Conservation (phyloP, 1,140 invertebrate species). For the Anastrepha ludens region DNA sequence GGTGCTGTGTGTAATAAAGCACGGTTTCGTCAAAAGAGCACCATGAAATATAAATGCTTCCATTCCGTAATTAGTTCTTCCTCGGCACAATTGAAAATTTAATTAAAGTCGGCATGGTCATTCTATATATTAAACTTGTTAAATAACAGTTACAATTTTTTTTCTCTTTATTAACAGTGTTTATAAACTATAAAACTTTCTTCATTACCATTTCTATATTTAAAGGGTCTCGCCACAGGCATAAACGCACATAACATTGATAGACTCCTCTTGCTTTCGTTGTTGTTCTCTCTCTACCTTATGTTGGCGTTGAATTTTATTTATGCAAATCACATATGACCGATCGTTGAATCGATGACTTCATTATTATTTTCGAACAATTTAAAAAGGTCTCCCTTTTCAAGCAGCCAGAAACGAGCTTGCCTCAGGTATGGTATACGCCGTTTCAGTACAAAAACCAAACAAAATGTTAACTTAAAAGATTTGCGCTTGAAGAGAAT, state of each 20-base stretch:
- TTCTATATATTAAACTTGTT: too few relatives aligned
- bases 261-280: background rate
- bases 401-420: background rate
- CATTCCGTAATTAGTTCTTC: too few relatives aligned
- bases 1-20: too few relatives aligned
- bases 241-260: background rate
- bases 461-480: background rate
- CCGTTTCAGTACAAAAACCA: background rate
- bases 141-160: too few relatives aligned
- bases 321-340: constrained; percentile 53
- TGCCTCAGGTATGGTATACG: background rate
- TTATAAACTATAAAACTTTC: too few relatives aligned
- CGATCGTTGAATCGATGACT: constrained; percentile 55
- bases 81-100: too few relatives aligned
- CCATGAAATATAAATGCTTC: too few relatives aligned
- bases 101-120: too few relatives aligned
- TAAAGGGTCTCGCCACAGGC: background rate
- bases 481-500: background rate
- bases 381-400: constrained; percentile 55
- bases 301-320: background rate
- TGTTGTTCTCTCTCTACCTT: background rate
- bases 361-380: constrained; percentile 59
- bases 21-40: too few relatives aligned
- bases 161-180: too few relatives aligned
- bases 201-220: too few relatives aligned